Evolutionary conservation across 2,888 invertebrate species (phyloP), one percentile per base, ranked within the genome.

Genomic region (Nebria brevicollis): DNA sequence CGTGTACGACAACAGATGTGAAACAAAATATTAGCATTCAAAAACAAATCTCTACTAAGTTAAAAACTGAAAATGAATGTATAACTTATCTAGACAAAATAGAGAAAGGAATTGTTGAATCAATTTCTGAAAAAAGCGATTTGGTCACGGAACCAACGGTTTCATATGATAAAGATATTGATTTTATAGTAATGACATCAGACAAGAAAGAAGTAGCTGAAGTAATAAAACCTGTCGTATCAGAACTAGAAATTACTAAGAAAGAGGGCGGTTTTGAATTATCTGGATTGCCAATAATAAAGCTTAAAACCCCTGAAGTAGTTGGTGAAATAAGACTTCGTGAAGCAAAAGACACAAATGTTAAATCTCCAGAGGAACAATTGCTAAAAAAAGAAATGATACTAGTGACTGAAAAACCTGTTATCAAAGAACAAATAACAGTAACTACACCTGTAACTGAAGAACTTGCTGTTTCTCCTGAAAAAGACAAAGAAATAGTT

Each of bases 381-480:
- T 26, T 72, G 41, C 41, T 41, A 26, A 7, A 72, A n/a, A 72
- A 25, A 72, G 11, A 42, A 20, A 43, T 41, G 8, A 54, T 10
- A 68, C 68, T 15, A 68, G 2, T 25, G 43, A 72, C 25, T 13
- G 72, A 20, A 34, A 20, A 26, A 20, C 64, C 74, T 54, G 41
- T 75, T 13, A 41, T 72, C 11, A 72, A 43, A 66, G 34, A 26
- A n/a, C 15, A 78, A 66, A 42, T 72, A 20, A 20, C 72, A 43
- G 77, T 72, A 5, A 80, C 80, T 77, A 75, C 76, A 20, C 77
- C 81, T 15, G 78, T 66, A 43, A 26, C 68, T 41, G 77, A 75
- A 73, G 77, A 70, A 41, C 42, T 65, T 7, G 82, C 72, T 65
- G 66, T 77, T 20, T 66, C 66, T 10, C 54, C 64, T 77, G 73